phyloP scores from a whole-genome alignment of 1,140 invertebrate species.

The Himalopsyche phryganea region DNA sequence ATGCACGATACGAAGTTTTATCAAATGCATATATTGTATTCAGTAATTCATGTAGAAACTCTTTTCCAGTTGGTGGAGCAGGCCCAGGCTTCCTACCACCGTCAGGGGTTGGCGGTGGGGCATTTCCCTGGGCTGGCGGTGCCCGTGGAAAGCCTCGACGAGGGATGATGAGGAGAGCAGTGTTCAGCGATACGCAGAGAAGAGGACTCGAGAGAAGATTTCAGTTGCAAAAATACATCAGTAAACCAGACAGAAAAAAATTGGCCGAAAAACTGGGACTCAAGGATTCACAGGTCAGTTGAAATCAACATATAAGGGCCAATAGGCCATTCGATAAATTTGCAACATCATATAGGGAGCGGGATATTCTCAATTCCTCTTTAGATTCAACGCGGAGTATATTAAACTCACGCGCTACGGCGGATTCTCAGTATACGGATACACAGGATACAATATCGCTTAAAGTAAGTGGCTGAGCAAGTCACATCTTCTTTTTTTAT shows the following conservation, averaged over 20 bases:
- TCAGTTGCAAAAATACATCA: slow-evolving; percentile 97
- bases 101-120: slow-evolving; percentile 32
- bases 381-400: too few species aligned
- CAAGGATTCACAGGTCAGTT: slow-evolving; percentile 92
- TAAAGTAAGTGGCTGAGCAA: too few species aligned
- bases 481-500: too few species aligned
- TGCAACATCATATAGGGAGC: too few species aligned
- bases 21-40: too few species aligned
- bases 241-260: slow-evolving; percentile 94
- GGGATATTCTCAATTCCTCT: too few species aligned
- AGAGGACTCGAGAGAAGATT: slow-evolving; percentile 93
- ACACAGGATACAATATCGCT: too few species aligned
- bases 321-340: too few species aligned
- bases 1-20: too few species aligned
- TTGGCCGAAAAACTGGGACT: slow-evolving; percentile 91
- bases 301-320: not conserved
- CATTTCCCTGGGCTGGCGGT: slow-evolving; percentile 78
- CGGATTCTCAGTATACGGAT: too few species aligned
- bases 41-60: too few species aligned
- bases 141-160: slow-evolving; percentile 78
- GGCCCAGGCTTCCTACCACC: slow-evolving; percentile 6
- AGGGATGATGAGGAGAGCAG: slow-evolving; percentile 93
- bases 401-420: too few species aligned
- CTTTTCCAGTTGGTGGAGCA: slow-evolving; percentile 14
- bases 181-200: slow-evolving; percentile 89